Conservation (phyloP, 2,797 vertebrate species). For the Leucoraja ocellata region DNA sequence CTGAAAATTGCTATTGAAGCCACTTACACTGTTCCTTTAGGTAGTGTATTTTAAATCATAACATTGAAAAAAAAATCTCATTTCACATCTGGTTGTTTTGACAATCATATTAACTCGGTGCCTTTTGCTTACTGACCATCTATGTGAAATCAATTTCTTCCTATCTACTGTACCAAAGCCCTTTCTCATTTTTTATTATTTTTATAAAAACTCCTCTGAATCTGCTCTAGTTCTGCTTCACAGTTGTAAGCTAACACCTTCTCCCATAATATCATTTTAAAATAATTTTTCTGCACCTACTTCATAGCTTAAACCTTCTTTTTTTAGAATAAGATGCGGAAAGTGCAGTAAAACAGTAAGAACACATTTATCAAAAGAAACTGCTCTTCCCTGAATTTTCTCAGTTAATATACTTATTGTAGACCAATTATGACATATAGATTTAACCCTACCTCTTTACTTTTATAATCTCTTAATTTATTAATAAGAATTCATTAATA, state of each 20-base stretch:
- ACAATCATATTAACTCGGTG: neutral
- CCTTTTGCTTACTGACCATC: neutral
- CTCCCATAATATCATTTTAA: neutral
- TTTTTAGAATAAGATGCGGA: neutral
- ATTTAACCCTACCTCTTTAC: neutral
- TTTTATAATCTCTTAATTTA: neutral
- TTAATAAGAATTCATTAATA: neutral
- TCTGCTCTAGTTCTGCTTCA: neutral
- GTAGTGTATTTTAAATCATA: neutral
- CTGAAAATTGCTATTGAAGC: neutral
- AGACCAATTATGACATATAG: neutral
- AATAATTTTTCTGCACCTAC: neutral
- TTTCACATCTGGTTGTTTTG: neutral
- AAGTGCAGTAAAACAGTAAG: neutral
- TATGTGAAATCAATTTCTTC: neutral
- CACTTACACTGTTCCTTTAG: neutral
- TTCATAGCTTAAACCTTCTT: neutral
- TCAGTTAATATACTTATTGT: neutral
- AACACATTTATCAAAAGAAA: no score
- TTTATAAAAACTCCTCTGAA: neutral
- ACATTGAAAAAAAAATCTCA: neutral
- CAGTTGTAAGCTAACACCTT: neutral
- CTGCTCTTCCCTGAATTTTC: neutral
- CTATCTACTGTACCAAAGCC: neutral
- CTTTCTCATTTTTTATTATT: neutral